phyloP scores from a whole-genome alignment of 2,113 vertebrate species.

The Glaucomys volans region DNA sequence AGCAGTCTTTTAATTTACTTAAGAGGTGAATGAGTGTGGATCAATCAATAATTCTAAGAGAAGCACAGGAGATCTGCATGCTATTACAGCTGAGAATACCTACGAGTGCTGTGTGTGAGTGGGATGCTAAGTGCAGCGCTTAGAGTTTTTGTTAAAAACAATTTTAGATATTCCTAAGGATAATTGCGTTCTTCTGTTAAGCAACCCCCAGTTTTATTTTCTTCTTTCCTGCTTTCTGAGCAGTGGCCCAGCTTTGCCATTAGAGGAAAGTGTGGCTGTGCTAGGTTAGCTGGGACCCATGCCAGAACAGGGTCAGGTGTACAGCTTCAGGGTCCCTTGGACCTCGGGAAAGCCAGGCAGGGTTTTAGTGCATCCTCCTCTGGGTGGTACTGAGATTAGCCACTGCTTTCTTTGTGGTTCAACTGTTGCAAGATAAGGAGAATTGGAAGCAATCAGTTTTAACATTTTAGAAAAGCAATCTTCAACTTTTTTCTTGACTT shows the following conservation, averaged over 20 bases:
- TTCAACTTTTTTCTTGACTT: not conserved
- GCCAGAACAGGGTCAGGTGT: not conserved
- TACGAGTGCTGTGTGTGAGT: not conserved
- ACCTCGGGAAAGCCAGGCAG: not conserved
- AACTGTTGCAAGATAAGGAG: not conserved
- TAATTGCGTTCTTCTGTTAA: not conserved
- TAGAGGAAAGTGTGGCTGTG: not conserved
- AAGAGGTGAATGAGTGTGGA: not conserved
- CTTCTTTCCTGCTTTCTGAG: not conserved
- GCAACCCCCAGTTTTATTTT: not conserved
- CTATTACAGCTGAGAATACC: not conserved
- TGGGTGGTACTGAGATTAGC: not conserved
- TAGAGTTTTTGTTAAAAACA: not conserved
- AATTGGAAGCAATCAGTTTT: not conserved
- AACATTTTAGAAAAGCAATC: not conserved
- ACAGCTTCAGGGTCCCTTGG: not conserved
- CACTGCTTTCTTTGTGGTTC: conserved; percentile 9
- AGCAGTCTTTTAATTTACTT: conserved; percentile 60
- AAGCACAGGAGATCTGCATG: not conserved
- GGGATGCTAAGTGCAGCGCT: not conserved
- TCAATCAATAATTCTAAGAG: not conserved
- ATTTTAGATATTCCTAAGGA: not conserved
- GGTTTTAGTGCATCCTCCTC: not conserved
- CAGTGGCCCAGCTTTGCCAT: not conserved
- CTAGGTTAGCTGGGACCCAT: not conserved